These are phyloP conservation scores for Amyelois transitella DNA, from an alignment of 1,140 invertebrate species.

Conservation along the genomic window DNA sequence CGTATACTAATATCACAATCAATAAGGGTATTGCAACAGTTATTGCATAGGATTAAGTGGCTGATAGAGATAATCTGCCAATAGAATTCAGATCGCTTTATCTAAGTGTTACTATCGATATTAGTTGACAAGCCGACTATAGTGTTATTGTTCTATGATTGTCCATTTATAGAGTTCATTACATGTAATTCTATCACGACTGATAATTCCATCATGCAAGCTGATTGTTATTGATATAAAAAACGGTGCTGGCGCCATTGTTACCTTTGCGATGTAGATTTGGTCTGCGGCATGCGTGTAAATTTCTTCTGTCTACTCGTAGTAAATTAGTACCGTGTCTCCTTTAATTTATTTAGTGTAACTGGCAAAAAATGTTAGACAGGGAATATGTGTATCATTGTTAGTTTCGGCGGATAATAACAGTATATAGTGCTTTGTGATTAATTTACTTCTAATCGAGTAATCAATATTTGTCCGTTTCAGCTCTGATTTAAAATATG, in stretches of 20 bases:
- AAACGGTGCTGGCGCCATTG: background rate
- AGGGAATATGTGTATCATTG: no score
- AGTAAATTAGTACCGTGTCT: no score
- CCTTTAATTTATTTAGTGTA: no score
- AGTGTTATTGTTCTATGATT: background rate
- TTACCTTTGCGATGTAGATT: background rate
- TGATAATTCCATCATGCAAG: background rate
- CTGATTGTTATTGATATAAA: background rate
- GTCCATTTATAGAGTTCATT: background rate
- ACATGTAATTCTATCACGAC: background rate
- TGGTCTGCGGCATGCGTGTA: no score
- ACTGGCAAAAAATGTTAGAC: no score
- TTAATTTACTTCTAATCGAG: no score
- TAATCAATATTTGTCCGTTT: no score
- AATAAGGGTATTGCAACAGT: background rate
- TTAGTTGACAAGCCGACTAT: conserved; percentile 9
- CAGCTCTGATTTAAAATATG: no score
- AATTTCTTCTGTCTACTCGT: no score
- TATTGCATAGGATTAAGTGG: background rate
- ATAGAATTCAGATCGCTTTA: conserved; percentile 16
- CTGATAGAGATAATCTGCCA: background rate
- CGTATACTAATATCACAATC: background rate
- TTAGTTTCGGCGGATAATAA: no score
- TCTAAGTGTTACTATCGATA: conserved; percentile 24
- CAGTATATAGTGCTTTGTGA: no score